A percentile compares a stretch with the other conserved stretches of the same genome.
These are phyloP conservation scores for Alexandromys fortis DNA, from an alignment of 2,113 vertebrate genomes.

Conservation along the genomic window DNA sequence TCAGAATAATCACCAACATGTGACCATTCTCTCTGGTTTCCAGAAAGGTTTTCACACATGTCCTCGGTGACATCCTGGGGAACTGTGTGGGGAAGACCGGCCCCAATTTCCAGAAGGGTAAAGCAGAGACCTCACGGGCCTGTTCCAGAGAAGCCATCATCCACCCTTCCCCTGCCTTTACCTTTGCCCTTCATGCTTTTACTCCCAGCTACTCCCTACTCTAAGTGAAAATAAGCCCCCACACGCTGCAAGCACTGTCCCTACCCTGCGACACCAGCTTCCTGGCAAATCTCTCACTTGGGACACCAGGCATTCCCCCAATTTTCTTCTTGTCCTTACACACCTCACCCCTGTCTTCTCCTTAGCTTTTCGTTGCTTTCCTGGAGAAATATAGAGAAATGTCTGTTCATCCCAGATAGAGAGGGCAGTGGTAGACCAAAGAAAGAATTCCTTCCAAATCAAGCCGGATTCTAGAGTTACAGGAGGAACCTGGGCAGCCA, in stretches of 20 bases:
- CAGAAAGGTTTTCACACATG: background rate
- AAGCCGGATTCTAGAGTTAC: background rate
- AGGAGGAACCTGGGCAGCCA: no score
- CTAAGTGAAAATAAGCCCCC: background rate
- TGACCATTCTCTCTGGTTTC: background rate
- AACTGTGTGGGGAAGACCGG: background rate
- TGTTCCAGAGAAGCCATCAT: background rate
- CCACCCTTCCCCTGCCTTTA: background rate
- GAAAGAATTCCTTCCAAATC: background rate
- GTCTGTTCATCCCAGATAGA: background rate
- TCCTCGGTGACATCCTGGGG: background rate
- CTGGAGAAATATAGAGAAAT: background rate
- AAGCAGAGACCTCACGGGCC: background rate
- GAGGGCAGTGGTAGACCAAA: background rate
- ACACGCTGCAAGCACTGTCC: fast-evolving
- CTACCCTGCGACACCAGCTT: background rate
- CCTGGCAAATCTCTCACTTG: no score
- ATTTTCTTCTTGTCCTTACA: background rate
- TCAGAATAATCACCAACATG: background rate
- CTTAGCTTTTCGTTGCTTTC: background rate
- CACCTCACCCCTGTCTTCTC: background rate
- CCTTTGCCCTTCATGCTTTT: background rate
- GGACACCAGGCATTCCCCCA: background rate
- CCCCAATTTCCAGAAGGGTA: constrained; percentile 6
- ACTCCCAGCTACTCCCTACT: background rate